Evolutionary conservation across 2,113 vertebrate species (phyloP).

Genomic region (Aspidoscelis tigris): DNA sequence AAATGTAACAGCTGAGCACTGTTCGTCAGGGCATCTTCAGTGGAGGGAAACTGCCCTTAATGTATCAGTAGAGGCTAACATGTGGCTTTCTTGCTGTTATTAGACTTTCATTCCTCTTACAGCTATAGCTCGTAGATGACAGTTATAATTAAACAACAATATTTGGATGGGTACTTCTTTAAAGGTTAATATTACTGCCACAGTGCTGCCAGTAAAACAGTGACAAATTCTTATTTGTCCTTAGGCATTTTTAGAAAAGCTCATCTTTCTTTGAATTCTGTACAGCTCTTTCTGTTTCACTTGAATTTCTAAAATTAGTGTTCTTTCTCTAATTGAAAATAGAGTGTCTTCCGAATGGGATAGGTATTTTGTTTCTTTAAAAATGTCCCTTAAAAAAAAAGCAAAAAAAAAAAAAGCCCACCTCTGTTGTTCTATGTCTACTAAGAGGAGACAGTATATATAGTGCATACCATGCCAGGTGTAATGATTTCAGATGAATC

Average conservation of each 20-base stretch:
- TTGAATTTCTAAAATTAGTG: not conserved
- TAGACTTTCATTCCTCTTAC: no score
- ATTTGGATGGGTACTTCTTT: no score
- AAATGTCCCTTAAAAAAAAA: not conserved
- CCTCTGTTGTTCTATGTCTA: not conserved
- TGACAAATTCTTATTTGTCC: not conserved
- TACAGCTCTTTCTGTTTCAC: not conserved
- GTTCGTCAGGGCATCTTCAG: not conserved
- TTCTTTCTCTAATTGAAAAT: not conserved
- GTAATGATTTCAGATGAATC: not conserved
- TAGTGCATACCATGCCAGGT: not conserved
- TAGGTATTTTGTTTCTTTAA: not conserved
- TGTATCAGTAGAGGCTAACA: no score
- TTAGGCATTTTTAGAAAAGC: no score
- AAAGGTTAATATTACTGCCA: not conserved
- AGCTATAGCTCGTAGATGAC: no score
- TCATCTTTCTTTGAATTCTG: not conserved
- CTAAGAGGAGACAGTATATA: no score
- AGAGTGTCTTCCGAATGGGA: no score
- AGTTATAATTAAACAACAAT: no score
- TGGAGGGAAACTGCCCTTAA: not conserved
- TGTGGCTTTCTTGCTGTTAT: no score
- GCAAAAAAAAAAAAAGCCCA: no score
- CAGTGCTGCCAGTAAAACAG: not conserved
- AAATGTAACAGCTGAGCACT: not conserved